Evolutionary conservation across 2,113 vertebrate species (phyloP).

Genomic region (Saiga tatarica): DNA sequence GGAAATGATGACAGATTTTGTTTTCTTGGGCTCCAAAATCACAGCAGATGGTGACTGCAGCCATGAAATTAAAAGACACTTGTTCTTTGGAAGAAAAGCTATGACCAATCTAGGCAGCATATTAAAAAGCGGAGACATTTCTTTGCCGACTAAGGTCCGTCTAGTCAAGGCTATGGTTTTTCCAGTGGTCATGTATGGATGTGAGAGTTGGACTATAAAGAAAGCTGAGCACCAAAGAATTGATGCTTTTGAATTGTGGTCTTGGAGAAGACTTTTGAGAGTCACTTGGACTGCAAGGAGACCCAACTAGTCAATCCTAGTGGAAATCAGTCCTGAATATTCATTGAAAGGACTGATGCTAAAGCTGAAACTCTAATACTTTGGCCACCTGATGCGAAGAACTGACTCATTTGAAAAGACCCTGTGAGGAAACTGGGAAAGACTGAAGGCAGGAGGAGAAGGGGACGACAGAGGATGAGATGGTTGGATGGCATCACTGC

Average conservation of each 20-base stretch:
- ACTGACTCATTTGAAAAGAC: background rate
- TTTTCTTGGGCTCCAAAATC: background rate
- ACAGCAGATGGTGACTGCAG: background rate
- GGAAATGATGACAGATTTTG: background rate
- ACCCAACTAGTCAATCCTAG: background rate
- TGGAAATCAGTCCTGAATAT: background rate
- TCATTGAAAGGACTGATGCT: background rate
- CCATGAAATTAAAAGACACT: background rate
- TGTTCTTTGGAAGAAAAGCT: background rate
- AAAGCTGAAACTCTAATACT: background rate
- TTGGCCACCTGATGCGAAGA: fast-evolving
- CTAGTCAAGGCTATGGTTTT: background rate
- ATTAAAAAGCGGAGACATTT: background rate
- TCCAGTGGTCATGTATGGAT: background rate
- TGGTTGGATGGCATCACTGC: background rate
- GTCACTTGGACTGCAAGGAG: background rate
- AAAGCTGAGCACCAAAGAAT: background rate
- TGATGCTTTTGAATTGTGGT: background rate
- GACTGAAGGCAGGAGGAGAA: background rate
- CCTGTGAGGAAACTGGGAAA: background rate
- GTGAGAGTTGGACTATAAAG: background rate
- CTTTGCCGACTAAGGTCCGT: background rate
- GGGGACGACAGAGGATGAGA: background rate
- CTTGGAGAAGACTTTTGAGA: background rate
- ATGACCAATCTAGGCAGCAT: background rate